Evolutionary conservation across 2,113 vertebrate genomes (phyloP), one percentile per base, ranked within the genome.

Genomic region (Pollachius pollachius): DNA sequence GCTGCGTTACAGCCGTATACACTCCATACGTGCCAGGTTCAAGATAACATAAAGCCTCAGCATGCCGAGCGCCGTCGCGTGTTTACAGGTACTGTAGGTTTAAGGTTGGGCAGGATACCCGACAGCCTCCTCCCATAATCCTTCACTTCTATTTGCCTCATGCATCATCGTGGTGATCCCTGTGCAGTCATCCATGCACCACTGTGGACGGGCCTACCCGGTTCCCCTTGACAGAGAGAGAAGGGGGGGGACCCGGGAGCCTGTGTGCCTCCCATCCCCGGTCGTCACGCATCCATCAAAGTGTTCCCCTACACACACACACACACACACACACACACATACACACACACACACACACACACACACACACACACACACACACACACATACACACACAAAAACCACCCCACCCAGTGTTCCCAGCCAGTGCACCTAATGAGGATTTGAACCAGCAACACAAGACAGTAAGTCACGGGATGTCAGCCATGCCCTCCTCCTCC

Each of bases 121-220:
- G 71, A 57, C 76, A 62, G 76, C 81, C 82, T 81, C 78, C 85
- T 63, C 79, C 67, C 64, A 30, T 81, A 88, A 90, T 83, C 73
- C 72, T 66, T 76, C 83, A 86, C 88, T 88, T 87, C 82, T 67
- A 85, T 71, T 79, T 82, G 30, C 30, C 6, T 34, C 30, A 34
- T 34, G 6, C 30, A 54, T 54, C 52, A 52, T 64, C 2, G 52
- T 21, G 17, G 77, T 78, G 66, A 79, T 83, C 79, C 77, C 70
- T 80, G 77, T 81, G 78, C 87, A 85, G 30, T 78, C 87, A 82
- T 89, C 81, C 88, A 88, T 84, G 84, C 79, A 78, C 84, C 87
- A 85, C 57, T 58, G 34, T 84, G 75, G 54, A 81, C 71, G 56
- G 70, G 76, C n/a, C 69, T 60, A 62, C 52, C 52, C 52, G 3